A percentile compares a stretch with the other conserved stretches of the same genome.
Evolutionary conservation across 2,113 vertebrate species (phyloP).

Genomic region (Gobius niger): DNA sequence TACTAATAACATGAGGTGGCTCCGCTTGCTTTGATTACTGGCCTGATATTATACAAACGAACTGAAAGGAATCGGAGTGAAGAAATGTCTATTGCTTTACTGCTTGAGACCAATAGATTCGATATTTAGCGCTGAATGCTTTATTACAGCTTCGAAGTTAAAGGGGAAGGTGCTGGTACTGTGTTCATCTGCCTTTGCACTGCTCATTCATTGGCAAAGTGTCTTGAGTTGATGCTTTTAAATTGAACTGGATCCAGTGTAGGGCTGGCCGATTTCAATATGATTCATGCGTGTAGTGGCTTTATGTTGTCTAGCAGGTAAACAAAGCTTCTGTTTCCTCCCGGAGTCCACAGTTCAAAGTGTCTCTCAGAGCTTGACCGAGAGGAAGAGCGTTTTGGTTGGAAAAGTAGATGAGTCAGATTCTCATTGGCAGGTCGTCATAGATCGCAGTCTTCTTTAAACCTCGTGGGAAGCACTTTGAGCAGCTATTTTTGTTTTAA

Average conservation of each 20-base stretch:
- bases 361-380: too few relatives aligned
- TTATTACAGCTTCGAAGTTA: constrained; percentile 33
- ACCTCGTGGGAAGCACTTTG: too few relatives aligned
- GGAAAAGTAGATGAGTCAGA: too few relatives aligned
- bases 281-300: too few relatives aligned
- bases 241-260: not conserved
- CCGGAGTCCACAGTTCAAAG: too few relatives aligned
- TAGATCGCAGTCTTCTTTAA: too few relatives aligned
- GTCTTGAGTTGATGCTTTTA: not conserved
- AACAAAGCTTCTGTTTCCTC: too few relatives aligned
- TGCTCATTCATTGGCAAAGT: not conserved
- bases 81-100: constrained; percentile 49
- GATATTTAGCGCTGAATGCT: constrained; percentile 39
- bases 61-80: constrained; percentile 22
- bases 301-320: too few relatives aligned
- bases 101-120: constrained; percentile 39
- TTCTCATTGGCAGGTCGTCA: too few relatives aligned
- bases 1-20: constrained; percentile 4
- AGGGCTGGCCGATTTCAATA: not conserved
- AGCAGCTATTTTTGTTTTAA: too few relatives aligned
- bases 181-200: not conserved
- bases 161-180: constrained; percentile 47
- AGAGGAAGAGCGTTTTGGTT: too few relatives aligned
- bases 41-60: constrained; percentile 37
- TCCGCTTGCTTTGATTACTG: constrained; percentile 54